Percentiles rank a stretch among this genome's conserved stretches.
phyloP scores from a whole-genome alignment of 2,888 invertebrate species.

The Lycophotia porphyrea region DNA sequence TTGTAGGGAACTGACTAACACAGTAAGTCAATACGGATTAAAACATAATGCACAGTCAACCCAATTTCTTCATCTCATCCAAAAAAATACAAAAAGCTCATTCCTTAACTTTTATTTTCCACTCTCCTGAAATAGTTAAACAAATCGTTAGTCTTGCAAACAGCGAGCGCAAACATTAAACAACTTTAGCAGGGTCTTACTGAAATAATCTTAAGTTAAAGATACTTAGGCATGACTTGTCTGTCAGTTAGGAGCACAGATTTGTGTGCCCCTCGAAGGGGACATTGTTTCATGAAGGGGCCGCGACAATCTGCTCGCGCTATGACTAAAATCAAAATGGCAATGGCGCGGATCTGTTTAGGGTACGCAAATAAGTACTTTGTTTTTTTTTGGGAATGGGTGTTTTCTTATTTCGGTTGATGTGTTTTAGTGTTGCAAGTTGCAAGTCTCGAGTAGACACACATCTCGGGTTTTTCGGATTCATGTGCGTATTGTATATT shows the following conservation, averaged over 20 bases:
- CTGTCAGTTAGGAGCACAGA: conserved; percentile 58
- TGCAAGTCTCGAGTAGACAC: no score
- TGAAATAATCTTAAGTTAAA: conserved; percentile 67
- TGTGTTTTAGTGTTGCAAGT: no score
- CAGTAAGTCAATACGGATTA: not conserved
- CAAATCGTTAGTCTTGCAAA: conserved; percentile 60
- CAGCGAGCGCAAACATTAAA: conserved; percentile 55
- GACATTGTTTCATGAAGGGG: conserved; percentile 64
- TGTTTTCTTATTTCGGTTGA: not conserved
- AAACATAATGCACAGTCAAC: not conserved
- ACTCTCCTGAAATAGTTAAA: conserved; percentile 54
- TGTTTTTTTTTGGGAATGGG: conserved; percentile 27
- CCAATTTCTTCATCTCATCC: not conserved
- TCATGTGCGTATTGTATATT: no score
- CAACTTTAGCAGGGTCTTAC: conserved; percentile 61
- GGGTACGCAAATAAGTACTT: conserved; percentile 52
- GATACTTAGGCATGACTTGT: conserved; percentile 56
- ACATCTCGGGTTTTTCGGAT: no score
- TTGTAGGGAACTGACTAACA: not conserved
- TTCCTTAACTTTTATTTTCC: conserved; percentile 33
- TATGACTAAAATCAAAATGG: conserved; percentile 67
- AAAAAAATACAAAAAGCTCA: not conserved
- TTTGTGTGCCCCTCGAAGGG: conserved; percentile 57
- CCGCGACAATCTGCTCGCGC: conserved; percentile 64
- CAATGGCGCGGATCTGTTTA: conserved; percentile 43